phyloP scores from a whole-genome alignment of 2,888 invertebrate genomes.

The Strigamia maritima region DNA sequence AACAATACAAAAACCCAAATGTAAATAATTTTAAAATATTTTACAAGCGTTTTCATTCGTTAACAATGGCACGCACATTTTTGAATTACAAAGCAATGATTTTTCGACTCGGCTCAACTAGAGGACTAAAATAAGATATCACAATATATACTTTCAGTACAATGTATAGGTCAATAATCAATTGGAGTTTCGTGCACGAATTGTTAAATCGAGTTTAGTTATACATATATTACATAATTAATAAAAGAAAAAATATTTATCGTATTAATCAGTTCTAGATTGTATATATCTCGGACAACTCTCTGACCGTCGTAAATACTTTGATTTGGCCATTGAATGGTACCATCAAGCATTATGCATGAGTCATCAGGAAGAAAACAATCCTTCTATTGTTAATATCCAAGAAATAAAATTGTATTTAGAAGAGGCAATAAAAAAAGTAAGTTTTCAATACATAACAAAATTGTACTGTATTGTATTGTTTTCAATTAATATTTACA shows the following conservation, averaged over 20 bases:
- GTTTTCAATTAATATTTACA: neutral
- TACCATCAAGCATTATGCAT: constrained; percentile 49
- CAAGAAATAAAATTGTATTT: neutral
- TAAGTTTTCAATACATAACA: neutral
- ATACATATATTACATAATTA: no score
- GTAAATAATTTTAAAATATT: no score
- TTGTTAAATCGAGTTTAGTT: no score
- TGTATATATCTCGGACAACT: constrained; percentile 51
- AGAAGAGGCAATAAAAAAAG: constrained; percentile 10
- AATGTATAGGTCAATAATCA: no score
- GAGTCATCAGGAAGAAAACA: constrained; percentile 48
- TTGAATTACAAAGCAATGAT: no score
- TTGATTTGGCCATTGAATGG: constrained; percentile 51
- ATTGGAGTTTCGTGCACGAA: no score
- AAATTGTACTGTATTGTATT: neutral
- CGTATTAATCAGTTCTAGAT: constrained; percentile 47
- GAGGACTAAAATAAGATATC: no score
- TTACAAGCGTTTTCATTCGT: no score
- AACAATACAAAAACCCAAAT: no score
- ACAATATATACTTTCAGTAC: no score
- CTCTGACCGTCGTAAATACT: constrained; percentile 48
- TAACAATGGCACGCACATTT: no score
- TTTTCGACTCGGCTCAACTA: no score
- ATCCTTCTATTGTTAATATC: constrained; percentile 38
- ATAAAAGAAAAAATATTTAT: neutral